Evolutionary conservation across 2,888 invertebrate species (phyloP).

Genomic region (Oligia strigilis): DNA sequence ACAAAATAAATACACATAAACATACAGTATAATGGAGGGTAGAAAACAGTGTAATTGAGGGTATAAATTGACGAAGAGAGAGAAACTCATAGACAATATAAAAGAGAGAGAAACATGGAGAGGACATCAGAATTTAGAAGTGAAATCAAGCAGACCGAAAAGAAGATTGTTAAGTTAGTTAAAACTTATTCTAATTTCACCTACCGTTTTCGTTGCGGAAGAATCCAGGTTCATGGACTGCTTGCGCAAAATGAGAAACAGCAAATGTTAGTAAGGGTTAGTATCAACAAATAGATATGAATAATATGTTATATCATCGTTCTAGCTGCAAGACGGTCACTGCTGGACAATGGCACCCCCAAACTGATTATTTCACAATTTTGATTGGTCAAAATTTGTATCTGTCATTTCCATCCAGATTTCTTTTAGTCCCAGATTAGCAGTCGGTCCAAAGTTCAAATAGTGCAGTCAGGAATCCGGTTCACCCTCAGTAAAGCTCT

Average conservation of each 20-base stretch:
- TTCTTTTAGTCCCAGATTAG: background rate
- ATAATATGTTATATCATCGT: slow-evolving; percentile 4
- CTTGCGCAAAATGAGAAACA: slow-evolving; percentile 6
- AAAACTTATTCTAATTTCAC: background rate
- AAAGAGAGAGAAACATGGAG: background rate
- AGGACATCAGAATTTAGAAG: background rate
- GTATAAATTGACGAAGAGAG: background rate
- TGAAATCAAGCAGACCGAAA: background rate
- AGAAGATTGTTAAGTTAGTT: background rate
- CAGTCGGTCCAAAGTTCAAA: background rate
- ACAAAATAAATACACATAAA: background rate
- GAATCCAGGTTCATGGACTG: slow-evolving; percentile 12
- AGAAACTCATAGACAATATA: background rate
- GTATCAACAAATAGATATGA: background rate
- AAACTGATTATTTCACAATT: background rate
- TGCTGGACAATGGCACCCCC: too few relatives aligned
- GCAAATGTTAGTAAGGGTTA: slow-evolving; percentile 15
- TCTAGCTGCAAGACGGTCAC: background rate
- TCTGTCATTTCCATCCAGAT: background rate
- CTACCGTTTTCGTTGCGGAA: slow-evolving; percentile 26
- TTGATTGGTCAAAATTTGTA: background rate
- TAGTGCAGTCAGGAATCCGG: slow-evolving; percentile 2
- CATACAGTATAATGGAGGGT: background rate
- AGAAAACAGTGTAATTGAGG: background rate
- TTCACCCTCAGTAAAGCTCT: slow-evolving; percentile 9